Conservation (phyloP, 2,113 vertebrate species). For the Thinocorus orbignyianus region DNA sequence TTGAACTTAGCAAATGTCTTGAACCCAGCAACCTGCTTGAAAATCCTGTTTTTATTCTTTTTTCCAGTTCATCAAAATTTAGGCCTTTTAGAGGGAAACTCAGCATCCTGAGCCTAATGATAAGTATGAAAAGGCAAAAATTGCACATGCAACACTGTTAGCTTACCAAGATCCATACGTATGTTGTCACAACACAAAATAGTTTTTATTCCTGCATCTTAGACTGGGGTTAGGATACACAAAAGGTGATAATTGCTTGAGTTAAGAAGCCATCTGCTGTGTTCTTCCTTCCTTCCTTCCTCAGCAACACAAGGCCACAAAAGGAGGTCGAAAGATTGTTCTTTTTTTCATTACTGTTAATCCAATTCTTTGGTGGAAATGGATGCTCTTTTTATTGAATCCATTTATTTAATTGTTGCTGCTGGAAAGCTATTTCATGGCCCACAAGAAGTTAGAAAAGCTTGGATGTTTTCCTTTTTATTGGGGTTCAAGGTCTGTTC, state of each 20-base stretch:
- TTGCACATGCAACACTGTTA: no score
- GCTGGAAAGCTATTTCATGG: background rate
- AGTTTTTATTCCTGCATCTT: background rate
- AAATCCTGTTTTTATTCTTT: background rate
- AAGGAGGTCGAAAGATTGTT: background rate
- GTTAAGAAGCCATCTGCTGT: background rate
- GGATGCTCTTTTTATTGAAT: background rate
- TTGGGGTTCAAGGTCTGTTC: background rate
- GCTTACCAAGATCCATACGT: background rate
- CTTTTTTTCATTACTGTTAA: conserved; percentile 21
- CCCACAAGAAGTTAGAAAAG: background rate
- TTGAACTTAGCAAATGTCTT: background rate
- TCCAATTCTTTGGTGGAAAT: conserved; percentile 17
- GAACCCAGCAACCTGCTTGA: background rate
- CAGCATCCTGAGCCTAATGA: background rate
- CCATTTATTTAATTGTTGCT: background rate
- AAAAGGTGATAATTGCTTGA: background rate
- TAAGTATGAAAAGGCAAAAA: background rate
- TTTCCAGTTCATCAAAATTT: background rate
- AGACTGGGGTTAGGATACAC: background rate
- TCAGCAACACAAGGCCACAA: background rate
- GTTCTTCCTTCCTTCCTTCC: background rate
- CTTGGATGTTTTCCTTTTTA: background rate
- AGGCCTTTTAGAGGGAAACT: background rate
- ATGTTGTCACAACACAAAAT: background rate